Conservation (phyloP, 2,888 invertebrate genomes). For the Orthonychiurus folsomi region DNA sequence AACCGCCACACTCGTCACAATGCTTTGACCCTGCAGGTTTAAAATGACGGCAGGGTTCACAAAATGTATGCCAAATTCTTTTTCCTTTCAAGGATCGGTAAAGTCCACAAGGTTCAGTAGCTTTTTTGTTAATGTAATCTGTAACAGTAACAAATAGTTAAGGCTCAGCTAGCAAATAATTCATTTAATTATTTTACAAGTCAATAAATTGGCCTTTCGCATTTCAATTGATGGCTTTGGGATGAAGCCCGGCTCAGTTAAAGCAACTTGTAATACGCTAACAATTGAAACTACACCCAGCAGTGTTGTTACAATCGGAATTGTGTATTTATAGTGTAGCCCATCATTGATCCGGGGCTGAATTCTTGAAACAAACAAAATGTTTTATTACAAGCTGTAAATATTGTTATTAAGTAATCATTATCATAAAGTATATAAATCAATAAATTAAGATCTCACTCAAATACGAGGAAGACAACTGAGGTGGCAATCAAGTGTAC, state of each 20-base stretch:
- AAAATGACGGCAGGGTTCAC: slow-evolving; percentile 10
- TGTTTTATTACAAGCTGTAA: slow-evolving; percentile 4
- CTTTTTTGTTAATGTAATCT: background rate
- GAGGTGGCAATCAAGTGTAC: background rate
- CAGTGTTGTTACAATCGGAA: background rate
- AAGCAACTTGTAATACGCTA: slow-evolving; percentile 1
- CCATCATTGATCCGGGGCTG: too few species aligned
- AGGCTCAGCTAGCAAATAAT: too few species aligned
- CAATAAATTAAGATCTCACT: slow-evolving; percentile 9
- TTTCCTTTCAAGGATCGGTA: slow-evolving; percentile 2
- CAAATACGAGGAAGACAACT: slow-evolving; percentile 3
- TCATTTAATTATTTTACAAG: slow-evolving; percentile 11
- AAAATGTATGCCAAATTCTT: slow-evolving; percentile 2
- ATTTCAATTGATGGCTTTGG: background rate
- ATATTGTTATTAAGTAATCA: too few species aligned
- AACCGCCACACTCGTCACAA: slow-evolving; percentile 5
- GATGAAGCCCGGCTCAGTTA: slow-evolving; percentile 11
- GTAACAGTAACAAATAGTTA: background rate
- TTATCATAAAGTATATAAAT: too few species aligned
- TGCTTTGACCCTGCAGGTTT: background rate
- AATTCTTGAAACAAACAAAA: too few species aligned
- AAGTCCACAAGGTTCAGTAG: background rate
- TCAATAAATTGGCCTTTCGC: slow-evolving; percentile 5
- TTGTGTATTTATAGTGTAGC: too few species aligned
- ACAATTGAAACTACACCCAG: background rate